These are phyloP conservation scores for Polypterus bichir DNA, from an alignment of 2,113 vertebrate species.

Conservation along the genomic window DNA sequence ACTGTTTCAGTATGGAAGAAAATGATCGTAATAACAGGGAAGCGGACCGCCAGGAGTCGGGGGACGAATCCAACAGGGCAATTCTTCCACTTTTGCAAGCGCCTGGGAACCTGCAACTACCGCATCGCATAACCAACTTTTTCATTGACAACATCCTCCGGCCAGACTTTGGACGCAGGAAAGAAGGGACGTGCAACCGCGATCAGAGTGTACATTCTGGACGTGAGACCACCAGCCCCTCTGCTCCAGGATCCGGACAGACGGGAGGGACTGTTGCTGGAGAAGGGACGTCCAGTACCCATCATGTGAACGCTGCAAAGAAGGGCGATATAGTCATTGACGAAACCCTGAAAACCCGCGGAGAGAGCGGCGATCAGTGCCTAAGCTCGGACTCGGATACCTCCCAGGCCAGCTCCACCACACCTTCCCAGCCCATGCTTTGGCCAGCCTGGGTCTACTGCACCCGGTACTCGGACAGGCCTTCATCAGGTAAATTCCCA, in stretches of 20 bases:
- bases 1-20: slow-evolving; percentile 78
- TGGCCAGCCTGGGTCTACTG: slow-evolving; percentile 98
- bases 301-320: slow-evolving; percentile 51
- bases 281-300: slow-evolving; percentile 67
- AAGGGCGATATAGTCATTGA: slow-evolving; percentile 59
- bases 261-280: slow-evolving; percentile 49
- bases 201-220: slow-evolving; percentile 40
- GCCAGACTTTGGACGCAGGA: slow-evolving; percentile 80
- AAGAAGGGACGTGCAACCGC: slow-evolving; percentile 49
- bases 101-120: slow-evolving; percentile 68
- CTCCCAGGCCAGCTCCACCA: slow-evolving; percentile 76
- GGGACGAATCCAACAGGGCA: slow-evolving; percentile 60
- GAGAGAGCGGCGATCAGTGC: slow-evolving; percentile 71
- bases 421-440: slow-evolving; percentile 68
- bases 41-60: slow-evolving; percentile 55
- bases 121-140: slow-evolving; percentile 87
- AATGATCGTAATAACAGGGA: slow-evolving; percentile 62
- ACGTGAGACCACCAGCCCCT: slow-evolving; percentile 48
- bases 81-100: slow-evolving; percentile 60
- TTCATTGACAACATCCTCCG: slow-evolving; percentile 92
- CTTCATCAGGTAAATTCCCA: slow-evolving; percentile 78
- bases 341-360: slow-evolving; percentile 60
- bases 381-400: slow-evolving; percentile 92
- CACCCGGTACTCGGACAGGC: slow-evolving; percentile 93
- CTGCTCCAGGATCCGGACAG: slow-evolving; percentile 47